Evolutionary conservation across 2,797 vertebrate genomes (phyloP), one percentile per base, ranked within the genome.

Genomic region (Cheirogaleus major): DNA sequence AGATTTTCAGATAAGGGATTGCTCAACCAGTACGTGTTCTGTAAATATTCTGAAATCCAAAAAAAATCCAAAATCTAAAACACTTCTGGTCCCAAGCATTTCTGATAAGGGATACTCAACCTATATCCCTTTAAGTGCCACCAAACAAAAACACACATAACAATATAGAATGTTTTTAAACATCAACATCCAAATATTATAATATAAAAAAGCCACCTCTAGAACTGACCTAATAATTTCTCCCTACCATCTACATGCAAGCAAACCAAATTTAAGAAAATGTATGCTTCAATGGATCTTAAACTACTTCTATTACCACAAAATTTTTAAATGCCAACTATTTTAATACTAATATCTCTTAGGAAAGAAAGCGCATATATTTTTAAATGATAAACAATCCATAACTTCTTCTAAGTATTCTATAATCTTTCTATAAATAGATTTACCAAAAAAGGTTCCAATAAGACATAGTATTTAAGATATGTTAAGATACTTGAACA

Each of bases 181-280:
- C 75, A 86, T 50, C 45, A 94, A 94, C 57, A 89, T 65, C 41
- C 82, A 92, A 95, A 82, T 85, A 97, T 72, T 87, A 57, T 11
- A 84, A 20, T 35, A 86, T 61, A 80, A 95, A 92, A 89, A 96
- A 90, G 27, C 41, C 22, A 96, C 72, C 35, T 92, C 75, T 72
- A 83, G 27, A 95, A 92, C n/a, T 67, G n/a, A 96, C 72, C 63
- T 91, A 95, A n/a, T 87, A 87, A 86, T 91, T 89, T 80, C 41
- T 59, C 59, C 82, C 45, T 87, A 83, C 48, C 22, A 63, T 91
- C 45, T 55, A 89, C 38, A 55, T 84, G 38, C 81, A 97, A 96
- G n/a, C 7, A 90, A 85, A 96, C 73, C 11, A 89, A 91, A 95
- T 4, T 55, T 15, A 85, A 57, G 93, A 87, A 91, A 93, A 73